Evolutionary conservation across 2,888 invertebrate species (phyloP).

Genomic region (Sminthurides aquaticus): DNA sequence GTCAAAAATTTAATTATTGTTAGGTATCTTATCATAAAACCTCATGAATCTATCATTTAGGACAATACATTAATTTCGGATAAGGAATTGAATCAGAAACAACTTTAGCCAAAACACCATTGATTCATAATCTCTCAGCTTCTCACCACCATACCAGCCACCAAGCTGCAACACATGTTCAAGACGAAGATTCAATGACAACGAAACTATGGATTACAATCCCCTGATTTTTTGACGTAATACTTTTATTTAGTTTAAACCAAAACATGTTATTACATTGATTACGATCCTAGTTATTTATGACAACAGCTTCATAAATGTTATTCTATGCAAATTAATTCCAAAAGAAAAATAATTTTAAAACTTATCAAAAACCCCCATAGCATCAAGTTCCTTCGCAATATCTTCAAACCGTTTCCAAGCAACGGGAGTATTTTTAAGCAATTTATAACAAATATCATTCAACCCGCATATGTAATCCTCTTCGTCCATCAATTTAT

Average conservation of each 20-base stretch:
- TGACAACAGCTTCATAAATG: no score
- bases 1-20: no score
- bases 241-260: not conserved
- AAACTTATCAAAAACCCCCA: constrained; percentile 19
- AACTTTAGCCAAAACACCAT: no score
- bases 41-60: no score
- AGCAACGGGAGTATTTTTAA: constrained; percentile 23
- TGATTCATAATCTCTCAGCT: no score
- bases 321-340: no score
- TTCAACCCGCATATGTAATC: not conserved
- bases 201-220: not conserved
- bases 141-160: no score
- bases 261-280: not conserved
- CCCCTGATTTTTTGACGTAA: not conserved
- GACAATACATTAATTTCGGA: no score
- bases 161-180: no score
- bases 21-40: no score
- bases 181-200: not conserved
- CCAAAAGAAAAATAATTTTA: not conserved
- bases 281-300: no score
- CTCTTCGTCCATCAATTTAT: not conserved
- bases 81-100: no score
- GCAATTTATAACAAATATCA: constrained; percentile 13
- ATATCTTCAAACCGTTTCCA: constrained; percentile 25
- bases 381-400: constrained; percentile 25